Conservation (phyloP, 1,140 invertebrate genomes). For the Lepidurus packardi region DNA sequence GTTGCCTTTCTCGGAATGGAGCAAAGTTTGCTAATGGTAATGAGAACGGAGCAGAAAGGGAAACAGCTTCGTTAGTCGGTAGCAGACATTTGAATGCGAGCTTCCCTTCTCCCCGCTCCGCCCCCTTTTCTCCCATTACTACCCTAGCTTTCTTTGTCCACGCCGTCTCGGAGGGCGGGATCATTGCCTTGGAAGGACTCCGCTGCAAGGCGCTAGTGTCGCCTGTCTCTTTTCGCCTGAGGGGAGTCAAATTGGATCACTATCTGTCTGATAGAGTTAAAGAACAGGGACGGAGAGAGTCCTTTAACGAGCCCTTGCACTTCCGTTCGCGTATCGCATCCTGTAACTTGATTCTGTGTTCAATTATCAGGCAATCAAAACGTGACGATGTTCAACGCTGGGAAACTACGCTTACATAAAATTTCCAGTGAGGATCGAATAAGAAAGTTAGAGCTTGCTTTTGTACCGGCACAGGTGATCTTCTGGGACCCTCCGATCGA, state of each 20-base stretch:
- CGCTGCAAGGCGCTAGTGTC: not conserved
- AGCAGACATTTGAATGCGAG: not conserved
- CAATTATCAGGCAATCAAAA: conserved; percentile 6
- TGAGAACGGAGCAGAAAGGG: not conserved
- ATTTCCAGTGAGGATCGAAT: not conserved
- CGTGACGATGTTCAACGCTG: not conserved
- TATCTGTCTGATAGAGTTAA: not conserved
- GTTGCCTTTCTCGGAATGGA: not conserved
- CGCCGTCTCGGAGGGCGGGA: not conserved
- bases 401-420: not conserved
- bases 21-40: conserved; percentile 14
- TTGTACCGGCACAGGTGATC: too few species aligned
- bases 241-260: conserved; percentile 7
- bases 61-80: conserved; percentile 15
- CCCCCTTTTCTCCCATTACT: not conserved
- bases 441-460: too few species aligned
- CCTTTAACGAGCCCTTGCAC: conserved; percentile 8
- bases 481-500: too few species aligned
- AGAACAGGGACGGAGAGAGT: not conserved
- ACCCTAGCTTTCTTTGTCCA: not conserved
- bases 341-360: not conserved
- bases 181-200: not conserved
- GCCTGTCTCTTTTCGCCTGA: not conserved
- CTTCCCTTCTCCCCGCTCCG: not conserved
- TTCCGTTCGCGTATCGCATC: not conserved